Conservation (phyloP, 2,113 vertebrate species). For the Taurulus bubalis region DNA sequence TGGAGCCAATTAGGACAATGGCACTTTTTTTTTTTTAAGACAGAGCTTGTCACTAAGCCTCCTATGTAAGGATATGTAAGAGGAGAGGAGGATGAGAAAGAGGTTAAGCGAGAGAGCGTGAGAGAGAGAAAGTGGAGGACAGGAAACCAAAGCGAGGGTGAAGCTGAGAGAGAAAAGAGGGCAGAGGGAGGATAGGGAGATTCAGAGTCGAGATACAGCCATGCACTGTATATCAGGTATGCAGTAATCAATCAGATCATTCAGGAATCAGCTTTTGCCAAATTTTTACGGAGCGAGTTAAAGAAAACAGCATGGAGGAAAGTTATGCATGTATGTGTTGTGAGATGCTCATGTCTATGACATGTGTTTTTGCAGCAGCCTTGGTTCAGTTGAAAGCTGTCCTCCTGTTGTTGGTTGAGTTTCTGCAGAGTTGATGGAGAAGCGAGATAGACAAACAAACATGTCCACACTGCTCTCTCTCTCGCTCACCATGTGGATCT, state of each 20-base stretch:
- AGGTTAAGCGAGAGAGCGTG: constrained; percentile 38
- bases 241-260: background rate
- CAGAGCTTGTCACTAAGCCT: constrained; percentile 8
- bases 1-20: constrained; percentile 59
- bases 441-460: constrained; percentile 58
- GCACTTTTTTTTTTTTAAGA: constrained; percentile 8
- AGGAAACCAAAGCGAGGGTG: constrained; percentile 6
- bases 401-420: constrained; percentile 51
- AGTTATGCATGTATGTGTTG: background rate
- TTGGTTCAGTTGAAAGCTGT: constrained; percentile 58
- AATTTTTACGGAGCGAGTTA: background rate
- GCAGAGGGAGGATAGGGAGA: constrained; percentile 18
- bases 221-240: constrained; percentile 17
- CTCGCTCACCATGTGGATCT: constrained; percentile 41
- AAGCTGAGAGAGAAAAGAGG: constrained; percentile 2
- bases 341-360: constrained; percentile 20
- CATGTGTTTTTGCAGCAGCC: constrained; percentile 31
- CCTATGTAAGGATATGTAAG: constrained; percentile 51
- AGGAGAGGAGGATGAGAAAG: constrained; percentile 37
- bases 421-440: constrained; percentile 61
- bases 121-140: constrained; percentile 26
- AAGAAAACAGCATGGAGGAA: constrained; percentile 13
- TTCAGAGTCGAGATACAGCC: background rate
- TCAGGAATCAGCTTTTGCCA: background rate
- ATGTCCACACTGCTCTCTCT: constrained; percentile 68